These are phyloP conservation scores for Alitta virens DNA, from an alignment of 2,888 invertebrate species.

Conservation along the genomic window DNA sequence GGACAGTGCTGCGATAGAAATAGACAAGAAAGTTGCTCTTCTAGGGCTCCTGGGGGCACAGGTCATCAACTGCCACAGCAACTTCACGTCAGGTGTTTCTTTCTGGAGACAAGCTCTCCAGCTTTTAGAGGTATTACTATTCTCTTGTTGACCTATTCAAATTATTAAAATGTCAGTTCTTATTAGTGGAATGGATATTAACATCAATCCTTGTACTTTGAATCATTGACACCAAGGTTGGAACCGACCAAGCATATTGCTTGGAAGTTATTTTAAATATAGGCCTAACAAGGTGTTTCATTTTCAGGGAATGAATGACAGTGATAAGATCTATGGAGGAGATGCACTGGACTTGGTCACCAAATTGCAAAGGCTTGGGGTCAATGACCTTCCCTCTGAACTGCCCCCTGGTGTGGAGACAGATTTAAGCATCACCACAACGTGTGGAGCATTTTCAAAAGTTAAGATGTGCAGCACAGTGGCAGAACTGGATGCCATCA, in stretches of 20 bases:
- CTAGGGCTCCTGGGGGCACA: constrained; percentile 24
- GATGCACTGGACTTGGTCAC: no score
- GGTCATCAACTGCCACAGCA: constrained; percentile 19
- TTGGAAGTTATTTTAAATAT: no score
- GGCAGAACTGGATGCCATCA: constrained; percentile 32
- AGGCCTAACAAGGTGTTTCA: no score
- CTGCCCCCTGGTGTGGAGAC: not conserved
- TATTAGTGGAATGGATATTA: no score
- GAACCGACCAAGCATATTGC: no score
- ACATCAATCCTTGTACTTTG: no score
- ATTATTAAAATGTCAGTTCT: no score
- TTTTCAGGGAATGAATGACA: no score
- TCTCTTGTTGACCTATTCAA: no score
- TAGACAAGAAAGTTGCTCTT: constrained; percentile 17
- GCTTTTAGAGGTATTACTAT: not conserved
- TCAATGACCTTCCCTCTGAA: not conserved
- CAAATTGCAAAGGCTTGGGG: constrained; percentile 3
- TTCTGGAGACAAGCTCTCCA: constrained; percentile 19
- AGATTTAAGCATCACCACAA: not conserved
- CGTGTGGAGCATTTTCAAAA: constrained; percentile 20
- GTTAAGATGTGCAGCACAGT: constrained; percentile 34
- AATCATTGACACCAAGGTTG: no score
- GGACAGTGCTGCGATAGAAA: not conserved
- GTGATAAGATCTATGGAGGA: no score
- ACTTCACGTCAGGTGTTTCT: constrained; percentile 16